A percentile compares a stretch with the other conserved stretches of the same genome.
Evolutionary conservation across 2,888 invertebrate species (phyloP).

Genomic region (Allolobophora icterica): DNA sequence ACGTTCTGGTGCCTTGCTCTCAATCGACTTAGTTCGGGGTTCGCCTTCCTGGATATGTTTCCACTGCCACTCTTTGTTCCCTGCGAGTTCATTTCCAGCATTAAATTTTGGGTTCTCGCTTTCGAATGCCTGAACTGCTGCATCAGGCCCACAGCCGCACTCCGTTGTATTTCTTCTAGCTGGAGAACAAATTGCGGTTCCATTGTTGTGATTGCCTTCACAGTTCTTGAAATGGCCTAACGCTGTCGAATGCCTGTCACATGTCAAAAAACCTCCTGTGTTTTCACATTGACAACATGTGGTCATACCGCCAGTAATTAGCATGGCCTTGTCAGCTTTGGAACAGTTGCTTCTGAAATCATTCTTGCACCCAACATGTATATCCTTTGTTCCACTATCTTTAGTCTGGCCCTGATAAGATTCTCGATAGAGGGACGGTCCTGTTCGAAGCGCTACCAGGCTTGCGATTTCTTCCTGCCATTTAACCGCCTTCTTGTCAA

Average conservation of each 20-base stretch:
- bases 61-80: neutral
- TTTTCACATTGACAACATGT: too few relatives aligned
- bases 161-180: neutral
- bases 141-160: neutral
- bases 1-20: neutral
- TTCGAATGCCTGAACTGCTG: neutral
- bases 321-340: too few relatives aligned
- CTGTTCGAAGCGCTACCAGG: neutral
- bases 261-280: neutral
- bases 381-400: neutral
- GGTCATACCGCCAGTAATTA: neutral
- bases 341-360: neutral
- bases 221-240: neutral
- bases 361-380: neutral
- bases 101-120: neutral
- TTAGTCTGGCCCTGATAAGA: neutral
- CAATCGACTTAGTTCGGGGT: neutral
- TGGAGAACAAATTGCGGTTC: neutral
- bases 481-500: neutral
- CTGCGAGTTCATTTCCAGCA: neutral
- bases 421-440: slow-evolving; percentile 2
- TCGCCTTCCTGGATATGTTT: neutral
- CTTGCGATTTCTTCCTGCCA: neutral
- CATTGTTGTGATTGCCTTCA: neutral
- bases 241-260: neutral